These are phyloP conservation scores for Myiothlypis coronata DNA, from an alignment of 2,797 vertebrate genomes.

Conservation along the genomic window DNA sequence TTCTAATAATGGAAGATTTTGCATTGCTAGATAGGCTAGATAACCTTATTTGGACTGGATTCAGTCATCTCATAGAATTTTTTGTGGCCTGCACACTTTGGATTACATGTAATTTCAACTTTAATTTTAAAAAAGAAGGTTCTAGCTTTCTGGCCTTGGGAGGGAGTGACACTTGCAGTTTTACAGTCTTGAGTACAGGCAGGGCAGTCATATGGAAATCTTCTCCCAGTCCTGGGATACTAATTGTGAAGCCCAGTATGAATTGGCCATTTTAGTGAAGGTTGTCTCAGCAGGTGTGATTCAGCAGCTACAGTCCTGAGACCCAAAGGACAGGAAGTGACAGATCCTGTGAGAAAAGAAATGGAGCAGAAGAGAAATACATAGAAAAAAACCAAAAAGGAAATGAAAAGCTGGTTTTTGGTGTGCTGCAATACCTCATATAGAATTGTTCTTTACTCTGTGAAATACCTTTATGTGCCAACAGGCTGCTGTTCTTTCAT, in stretches of 20 bases:
- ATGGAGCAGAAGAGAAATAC: rapidly evolving
- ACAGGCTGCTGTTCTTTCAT: neutral
- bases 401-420: neutral
- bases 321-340: neutral
- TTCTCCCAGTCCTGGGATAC: neutral
- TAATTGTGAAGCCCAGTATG: neutral
- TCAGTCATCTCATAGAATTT: neutral
- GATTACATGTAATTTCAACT: neutral
- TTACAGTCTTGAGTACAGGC: neutral
- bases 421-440: neutral
- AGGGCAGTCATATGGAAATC: neutral
- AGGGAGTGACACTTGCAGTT: neutral
- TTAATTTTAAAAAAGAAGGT: neutral
- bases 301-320: neutral
- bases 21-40: neutral
- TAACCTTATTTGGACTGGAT: neutral
- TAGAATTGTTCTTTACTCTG: neutral
- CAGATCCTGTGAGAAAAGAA: neutral
- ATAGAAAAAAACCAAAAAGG: neutral
- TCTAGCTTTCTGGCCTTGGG: neutral
- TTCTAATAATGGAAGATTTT: neutral
- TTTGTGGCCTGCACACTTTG: neutral
- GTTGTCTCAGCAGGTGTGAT: neutral
- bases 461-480: neutral
- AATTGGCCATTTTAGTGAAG: neutral